A percentile compares a stretch with the other conserved stretches of the same genome.
Conservation (phyloP, 1,140 invertebrate species). For the fruit fly (Drosophila melanogaster) region DNA sequence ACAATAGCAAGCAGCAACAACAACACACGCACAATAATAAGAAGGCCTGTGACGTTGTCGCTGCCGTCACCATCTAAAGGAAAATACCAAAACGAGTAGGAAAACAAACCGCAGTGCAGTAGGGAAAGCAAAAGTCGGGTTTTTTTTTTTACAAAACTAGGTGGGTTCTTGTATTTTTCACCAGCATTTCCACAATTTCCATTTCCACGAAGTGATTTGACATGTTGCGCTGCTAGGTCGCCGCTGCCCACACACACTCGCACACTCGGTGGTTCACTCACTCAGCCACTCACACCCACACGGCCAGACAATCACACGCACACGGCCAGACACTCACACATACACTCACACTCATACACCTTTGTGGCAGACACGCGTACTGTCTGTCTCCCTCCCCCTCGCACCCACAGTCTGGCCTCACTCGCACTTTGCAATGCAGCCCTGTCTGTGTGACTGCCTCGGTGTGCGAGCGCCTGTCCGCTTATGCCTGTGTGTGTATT, state of each 20-base stretch:
- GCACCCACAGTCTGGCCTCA: conserved; percentile 51
- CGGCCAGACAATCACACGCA: conserved; percentile 20
- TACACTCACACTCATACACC: conserved; percentile 33
- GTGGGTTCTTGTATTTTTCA: conserved; percentile 44
- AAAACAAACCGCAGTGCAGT: conserved; percentile 41
- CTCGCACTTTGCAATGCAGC: conserved; percentile 72
- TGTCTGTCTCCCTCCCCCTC: conserved; percentile 28
- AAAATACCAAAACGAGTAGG: conserved; percentile 59
- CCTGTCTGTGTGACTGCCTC: conserved; percentile 26
- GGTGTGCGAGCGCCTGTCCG: conserved; percentile 11
- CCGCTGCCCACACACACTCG: conserved; percentile 37
- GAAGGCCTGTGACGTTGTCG: conserved; percentile 75
- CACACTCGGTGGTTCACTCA: conserved; percentile 1
- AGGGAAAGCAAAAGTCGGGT: conserved; percentile 54
- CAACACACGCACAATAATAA: conserved; percentile 72
- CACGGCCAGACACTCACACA: conserved; percentile 15
- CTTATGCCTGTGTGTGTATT: conserved; percentile 44
- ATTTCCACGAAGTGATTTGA: conserved; percentile 53
- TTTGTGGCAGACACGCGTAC: conserved; percentile 53
- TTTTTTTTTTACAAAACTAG: conserved; percentile 61
- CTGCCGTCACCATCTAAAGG: conserved; percentile 66
- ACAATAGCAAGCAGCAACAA: conserved; percentile 16
- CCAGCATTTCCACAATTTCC: conserved; percentile 26
- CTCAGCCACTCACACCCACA: conserved; percentile 22
- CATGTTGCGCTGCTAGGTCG: conserved; percentile 60